Evolutionary conservation across 1,140 invertebrate genomes (phyloP), one percentile per base, ranked within the genome.

Genomic region (Drosophila varians): DNA sequence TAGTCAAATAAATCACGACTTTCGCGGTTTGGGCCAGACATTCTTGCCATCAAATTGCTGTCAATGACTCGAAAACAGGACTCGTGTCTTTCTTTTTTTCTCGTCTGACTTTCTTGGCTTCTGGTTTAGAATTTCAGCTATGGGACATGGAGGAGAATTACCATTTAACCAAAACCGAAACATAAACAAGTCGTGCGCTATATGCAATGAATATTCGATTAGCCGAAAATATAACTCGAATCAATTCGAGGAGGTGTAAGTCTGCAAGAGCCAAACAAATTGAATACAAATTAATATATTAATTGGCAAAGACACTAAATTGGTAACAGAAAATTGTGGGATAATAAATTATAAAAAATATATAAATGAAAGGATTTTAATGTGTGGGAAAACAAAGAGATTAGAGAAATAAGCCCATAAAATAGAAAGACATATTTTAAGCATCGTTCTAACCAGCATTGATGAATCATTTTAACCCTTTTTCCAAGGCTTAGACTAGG

Each of bases 181-280:
- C 62, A 80, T 74, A 64, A 74, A 54, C 55, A 71, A 87, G 69
- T 87, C 82, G 82, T 87, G 82, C 69, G 51, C 70, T 82, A 77
- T 74, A 66, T 88, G 83, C 69, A 70, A 47, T 43, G 82, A 72
- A 87, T 87, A 77, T 87, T 77, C 21, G 86, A 86, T 86, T 87
- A 77, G 64, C 55, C 52, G 47, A 47, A 64, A 65, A 61, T 38
- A 47, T 38, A 46, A 28, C 26, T 40, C 18, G 26, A 55, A 65
- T 65, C 34, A 45, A 65, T 66, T 65, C 53, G 46, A 40, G 55
- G 76, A 84, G 75, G 82, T 80, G 80, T 79, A 79, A 65, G 60
- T 31, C 54, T 55, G 54, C 46, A 68, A 47, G 25, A 61, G 34
- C 43, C 34, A 31, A 69, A 34, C 28, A 49, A 31, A 68, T 55